phyloP scores from a whole-genome alignment of 2,888 invertebrate genomes.

The Melipona beecheii region DNA sequence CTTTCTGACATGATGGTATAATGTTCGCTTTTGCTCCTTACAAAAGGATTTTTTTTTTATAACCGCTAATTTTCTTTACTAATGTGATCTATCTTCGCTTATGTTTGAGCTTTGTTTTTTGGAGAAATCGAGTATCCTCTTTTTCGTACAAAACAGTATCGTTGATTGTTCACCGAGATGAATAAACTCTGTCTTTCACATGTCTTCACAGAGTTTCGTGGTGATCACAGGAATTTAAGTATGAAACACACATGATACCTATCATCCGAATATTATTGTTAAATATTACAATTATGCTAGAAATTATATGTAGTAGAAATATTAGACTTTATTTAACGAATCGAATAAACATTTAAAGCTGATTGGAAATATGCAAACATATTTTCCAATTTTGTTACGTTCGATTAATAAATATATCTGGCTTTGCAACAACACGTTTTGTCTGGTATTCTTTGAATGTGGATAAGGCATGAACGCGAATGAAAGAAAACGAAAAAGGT shows the following conservation, averaged over 20 bases:
- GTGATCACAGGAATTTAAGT: neutral
- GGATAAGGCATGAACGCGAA: neutral
- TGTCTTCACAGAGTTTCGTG: neutral
- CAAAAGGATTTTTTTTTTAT: neutral
- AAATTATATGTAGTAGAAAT: neutral
- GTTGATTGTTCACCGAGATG: neutral
- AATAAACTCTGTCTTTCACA: neutral
- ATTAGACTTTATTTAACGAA: neutral
- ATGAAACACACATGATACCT: neutral
- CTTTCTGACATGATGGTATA: neutral
- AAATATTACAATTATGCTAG: neutral
- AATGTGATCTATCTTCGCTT: neutral
- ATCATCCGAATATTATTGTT: neutral
- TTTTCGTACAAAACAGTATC: neutral
- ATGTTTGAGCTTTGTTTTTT: slow-evolving; percentile 16
- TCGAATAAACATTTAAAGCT: neutral
- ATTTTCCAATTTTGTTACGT: neutral
- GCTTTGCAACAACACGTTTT: neutral
- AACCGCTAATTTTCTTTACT: neutral
- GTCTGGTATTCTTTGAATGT: neutral
- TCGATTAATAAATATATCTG: slow-evolving; percentile 7
- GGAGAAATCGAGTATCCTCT: neutral
- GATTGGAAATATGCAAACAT: neutral
- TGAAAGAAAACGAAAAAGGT: neutral
- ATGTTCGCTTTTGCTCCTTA: neutral